Conservation (phyloP, 2,888 invertebrate genomes). For the Leucophora obtusa region DNA sequence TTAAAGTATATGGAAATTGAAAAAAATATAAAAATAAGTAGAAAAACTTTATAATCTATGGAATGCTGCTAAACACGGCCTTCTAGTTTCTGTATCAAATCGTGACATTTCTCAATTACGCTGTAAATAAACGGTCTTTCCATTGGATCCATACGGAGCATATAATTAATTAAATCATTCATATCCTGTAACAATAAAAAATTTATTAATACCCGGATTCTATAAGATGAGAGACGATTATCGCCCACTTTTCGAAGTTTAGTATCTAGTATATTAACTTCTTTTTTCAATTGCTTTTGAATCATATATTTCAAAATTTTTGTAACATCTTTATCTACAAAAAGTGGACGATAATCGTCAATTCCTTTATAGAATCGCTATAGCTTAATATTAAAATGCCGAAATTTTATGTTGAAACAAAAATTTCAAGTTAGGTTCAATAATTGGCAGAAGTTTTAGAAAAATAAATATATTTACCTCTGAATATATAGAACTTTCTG, state of each 20-base stretch:
- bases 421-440: background rate
- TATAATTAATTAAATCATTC: constrained; percentile 84
- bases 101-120: constrained; percentile 83
- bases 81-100: constrained; percentile 81
- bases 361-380: no score
- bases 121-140: constrained; percentile 88
- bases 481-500: constrained; percentile 83
- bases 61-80: constrained; percentile 79
- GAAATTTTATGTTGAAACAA: no score
- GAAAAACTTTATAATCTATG: constrained; percentile 1
- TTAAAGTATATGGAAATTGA: constrained; percentile 20
- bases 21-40: background rate
- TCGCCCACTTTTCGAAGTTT: no score
- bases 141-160: constrained; percentile 87
- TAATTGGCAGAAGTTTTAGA: constrained; percentile 2
- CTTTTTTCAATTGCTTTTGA: no score
- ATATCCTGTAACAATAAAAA: constrained; percentile 80
- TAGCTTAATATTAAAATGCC: no score
- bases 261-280: no score
- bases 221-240: no score
- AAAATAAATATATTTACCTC: constrained; percentile 74
- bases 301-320: no score
- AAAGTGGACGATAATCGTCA: no score
- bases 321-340: no score
- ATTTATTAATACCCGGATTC: no score